Conservation (phyloP, 2,888 invertebrate genomes). For the Alitta virens region DNA sequence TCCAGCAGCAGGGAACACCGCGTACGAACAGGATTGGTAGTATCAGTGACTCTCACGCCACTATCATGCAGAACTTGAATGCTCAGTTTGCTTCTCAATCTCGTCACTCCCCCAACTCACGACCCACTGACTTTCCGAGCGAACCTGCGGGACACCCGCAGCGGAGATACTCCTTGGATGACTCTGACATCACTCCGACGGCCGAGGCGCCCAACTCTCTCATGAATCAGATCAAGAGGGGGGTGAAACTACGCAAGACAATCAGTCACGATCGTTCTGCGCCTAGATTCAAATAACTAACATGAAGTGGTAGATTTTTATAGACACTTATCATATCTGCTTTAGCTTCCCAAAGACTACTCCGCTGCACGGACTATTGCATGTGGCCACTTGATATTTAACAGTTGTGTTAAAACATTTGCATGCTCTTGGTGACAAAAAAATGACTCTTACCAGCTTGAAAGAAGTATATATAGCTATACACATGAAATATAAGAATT, state of each 20-base stretch:
- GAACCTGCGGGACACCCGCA: background rate
- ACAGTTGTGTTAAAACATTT: too few species aligned
- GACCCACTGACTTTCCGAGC: slow-evolving; percentile 1
- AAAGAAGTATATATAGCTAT: too few species aligned
- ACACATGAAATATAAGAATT: too few species aligned
- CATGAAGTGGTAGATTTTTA: too few species aligned
- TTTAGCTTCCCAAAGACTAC: too few species aligned
- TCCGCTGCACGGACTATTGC: too few species aligned
- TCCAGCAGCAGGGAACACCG: background rate
- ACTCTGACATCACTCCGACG: slow-evolving; percentile 8
- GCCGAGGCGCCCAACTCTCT: slow-evolving; percentile 4
- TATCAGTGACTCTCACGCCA: slow-evolving; percentile 5
- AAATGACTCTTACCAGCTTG: too few species aligned
- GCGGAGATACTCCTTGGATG: background rate
- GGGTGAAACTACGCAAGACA: slow-evolving; percentile 2
- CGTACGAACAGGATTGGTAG: background rate
- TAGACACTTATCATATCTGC: too few species aligned
- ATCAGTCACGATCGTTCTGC: slow-evolving; percentile 13
- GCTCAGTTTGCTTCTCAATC: background rate
- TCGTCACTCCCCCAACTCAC: background rate
- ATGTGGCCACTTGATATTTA: too few species aligned
- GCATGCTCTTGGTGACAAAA: too few species aligned
- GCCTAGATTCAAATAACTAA: background rate
- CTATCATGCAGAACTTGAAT: slow-evolving; percentile 7
- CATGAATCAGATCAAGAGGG: slow-evolving; percentile 12